Base-by-base conservation (phyloP, 2,113 vertebrate species). In the Centropus bengalensis region DNA sequence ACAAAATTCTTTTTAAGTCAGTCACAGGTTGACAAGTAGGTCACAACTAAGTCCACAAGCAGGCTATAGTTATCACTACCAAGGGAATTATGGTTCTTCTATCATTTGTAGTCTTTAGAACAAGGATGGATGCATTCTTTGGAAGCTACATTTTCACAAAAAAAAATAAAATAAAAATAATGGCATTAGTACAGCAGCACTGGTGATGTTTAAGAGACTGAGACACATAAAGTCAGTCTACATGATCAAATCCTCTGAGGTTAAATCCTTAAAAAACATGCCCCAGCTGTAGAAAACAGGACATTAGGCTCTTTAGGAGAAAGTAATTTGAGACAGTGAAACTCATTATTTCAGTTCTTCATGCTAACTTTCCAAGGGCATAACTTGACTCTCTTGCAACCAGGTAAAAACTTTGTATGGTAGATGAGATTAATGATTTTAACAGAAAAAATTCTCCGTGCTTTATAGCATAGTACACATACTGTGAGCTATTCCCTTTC, bases 1-100 rank as follows among this genome's bases (percentile, higher is more conserved):
- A 87, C 58, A 87, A 68, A 86, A 93, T 84, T 74, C 85, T 82
- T 85, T 40, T 75, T 13, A 73, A 94, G 80, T 75, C 62, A 84
- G n/a, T 36, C 58, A 82, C 54, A 91, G 73, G 42, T 32, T 86
- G 45, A 68, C 40, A 78, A 40, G 20, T 45, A 54, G 67, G 66
- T 94, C 81, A 95, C 62, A 91, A 76, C 38, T 36, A 84, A 79
- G 36, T 69, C 51, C 58, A 84, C 14, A 62, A 47, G 24, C 17
- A 83, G n/a, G 38, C 23, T 71, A 32, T 28, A 88, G 45, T 13
- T 19, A 68, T 49, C 40, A 40, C 56, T 64, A 32, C 27, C 49
- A 82, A 82, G 74, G 58, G 44, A 91, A 91, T 51, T 23, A 58
- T 13, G 13, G 27, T 9, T 23, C 12, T 56, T 14, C 60, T n/a